A percentile compares a stretch with the other conserved stretches of the same genome.
Conservation (phyloP, 2,888 invertebrate genomes). For the Oxycera nigricornis region DNA sequence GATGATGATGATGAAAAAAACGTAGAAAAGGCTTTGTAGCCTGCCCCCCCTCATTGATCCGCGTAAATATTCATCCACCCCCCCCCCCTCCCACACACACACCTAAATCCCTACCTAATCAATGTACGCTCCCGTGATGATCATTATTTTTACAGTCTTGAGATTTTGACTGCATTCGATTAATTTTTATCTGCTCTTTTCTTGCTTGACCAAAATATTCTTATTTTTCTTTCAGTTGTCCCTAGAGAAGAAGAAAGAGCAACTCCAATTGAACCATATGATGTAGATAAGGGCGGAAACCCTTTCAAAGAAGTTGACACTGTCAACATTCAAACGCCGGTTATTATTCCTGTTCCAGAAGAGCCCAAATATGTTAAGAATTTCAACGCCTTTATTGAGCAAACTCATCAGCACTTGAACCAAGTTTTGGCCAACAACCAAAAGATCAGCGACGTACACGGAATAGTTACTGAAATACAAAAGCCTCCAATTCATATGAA, state of each 20-base stretch:
- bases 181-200: too few relatives aligned
- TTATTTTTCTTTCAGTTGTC: constrained; percentile 4
- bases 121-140: too few relatives aligned
- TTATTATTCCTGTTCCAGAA: constrained; percentile 1
- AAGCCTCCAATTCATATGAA: neutral
- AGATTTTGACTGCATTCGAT: too few relatives aligned
- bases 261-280: neutral
- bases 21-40: too few relatives aligned
- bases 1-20: too few relatives aligned
- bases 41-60: too few relatives aligned
- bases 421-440: constrained; percentile 26
- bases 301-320: neutral
- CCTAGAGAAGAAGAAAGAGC: constrained; percentile 2
- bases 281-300: neutral
- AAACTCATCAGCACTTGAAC: constrained; percentile 15
- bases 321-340: neutral
- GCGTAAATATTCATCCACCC: too few relatives aligned
- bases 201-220: too few relatives aligned
- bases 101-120: too few relatives aligned
- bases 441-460: constrained; percentile 18
- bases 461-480: constrained; percentile 17
- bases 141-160: too few relatives aligned
- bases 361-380: constrained; percentile 17
- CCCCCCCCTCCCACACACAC: too few relatives aligned
- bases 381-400: constrained; percentile 27